These are phyloP conservation scores for Lindbergichthys nudifrons DNA, from an alignment of 2,797 vertebrate species.

Conservation along the genomic window DNA sequence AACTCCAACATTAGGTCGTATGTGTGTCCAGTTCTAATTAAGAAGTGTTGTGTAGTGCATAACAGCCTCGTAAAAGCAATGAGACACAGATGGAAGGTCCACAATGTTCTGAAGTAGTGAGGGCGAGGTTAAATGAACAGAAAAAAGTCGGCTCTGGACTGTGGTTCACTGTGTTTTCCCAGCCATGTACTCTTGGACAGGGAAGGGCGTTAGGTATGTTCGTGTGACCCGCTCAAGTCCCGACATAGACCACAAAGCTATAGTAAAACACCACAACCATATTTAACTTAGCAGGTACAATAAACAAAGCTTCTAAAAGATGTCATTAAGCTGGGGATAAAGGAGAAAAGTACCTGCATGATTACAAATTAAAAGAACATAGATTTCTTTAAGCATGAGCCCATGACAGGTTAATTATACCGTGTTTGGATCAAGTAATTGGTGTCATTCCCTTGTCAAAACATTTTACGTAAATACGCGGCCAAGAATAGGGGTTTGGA, in stretches of 20 bases:
- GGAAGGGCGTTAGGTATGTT: constrained; percentile 64
- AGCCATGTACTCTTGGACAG: constrained; percentile 67
- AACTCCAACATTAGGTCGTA: constrained; percentile 59
- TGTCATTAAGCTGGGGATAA: constrained; percentile 75
- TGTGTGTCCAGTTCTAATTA: constrained; percentile 80
- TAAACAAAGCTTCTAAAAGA: constrained; percentile 79
- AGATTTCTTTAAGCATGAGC: constrained; percentile 55
- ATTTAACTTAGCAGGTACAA: constrained; percentile 84
- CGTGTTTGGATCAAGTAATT: constrained; percentile 35
- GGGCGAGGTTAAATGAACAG: constrained; percentile 63
- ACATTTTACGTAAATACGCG: constrained; percentile 60
- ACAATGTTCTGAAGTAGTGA: constrained; percentile 52
- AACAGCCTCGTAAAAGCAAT: constrained; percentile 79
- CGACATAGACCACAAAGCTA: constrained; percentile 72
- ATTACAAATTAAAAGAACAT: constrained; percentile 59
- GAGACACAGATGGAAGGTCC: constrained; percentile 73
- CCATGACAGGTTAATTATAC: constrained; percentile 65
- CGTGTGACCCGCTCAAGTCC: constrained; percentile 69
- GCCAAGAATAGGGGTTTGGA: constrained; percentile 38
- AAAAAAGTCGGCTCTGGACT: constrained; percentile 59
- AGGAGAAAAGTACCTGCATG: constrained; percentile 66
- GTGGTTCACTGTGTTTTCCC: constrained; percentile 61
- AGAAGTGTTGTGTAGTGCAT: constrained; percentile 70
- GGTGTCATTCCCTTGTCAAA: constrained; percentile 54
- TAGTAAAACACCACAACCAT: constrained; percentile 79